phyloP scores from a whole-genome alignment of 2,113 vertebrate genomes.

The Ptilorrhoa leucosticta region DNA sequence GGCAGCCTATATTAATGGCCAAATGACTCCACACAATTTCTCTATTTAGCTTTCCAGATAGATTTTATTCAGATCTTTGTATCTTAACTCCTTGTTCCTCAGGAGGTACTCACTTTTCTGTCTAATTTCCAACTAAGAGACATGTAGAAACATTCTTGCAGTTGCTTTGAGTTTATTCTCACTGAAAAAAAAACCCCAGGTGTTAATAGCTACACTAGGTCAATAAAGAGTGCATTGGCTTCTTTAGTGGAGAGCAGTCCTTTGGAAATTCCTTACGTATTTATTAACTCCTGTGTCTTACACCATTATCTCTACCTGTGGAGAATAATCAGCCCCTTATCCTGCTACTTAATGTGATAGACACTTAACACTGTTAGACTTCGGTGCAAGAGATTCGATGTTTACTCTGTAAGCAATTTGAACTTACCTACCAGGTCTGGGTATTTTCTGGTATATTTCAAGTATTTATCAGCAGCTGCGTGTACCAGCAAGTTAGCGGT shows the following conservation, averaged over 20 bases:
- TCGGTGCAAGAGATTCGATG: neutral
- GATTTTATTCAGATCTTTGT: neutral
- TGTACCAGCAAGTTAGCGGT: neutral
- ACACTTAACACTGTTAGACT: neutral
- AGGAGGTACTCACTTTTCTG: neutral
- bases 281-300: neutral
- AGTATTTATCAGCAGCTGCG: neutral
- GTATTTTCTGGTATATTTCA: neutral
- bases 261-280: neutral
- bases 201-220: neutral
- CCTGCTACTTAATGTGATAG: neutral
- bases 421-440: neutral
- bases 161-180: neutral
- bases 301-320: neutral
- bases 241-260: neutral
- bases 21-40: neutral
- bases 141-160: neutral
- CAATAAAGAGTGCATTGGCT: neutral
- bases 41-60: neutral
- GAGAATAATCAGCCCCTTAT: conserved; percentile 23
- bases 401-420: conserved; percentile 11
- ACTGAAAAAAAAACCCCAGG: neutral
- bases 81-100: conserved; percentile 1
- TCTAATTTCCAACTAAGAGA: neutral
- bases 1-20: neutral